Base-by-base conservation (phyloP, 1,140 invertebrate genomes). In the Heliothis subflexa region DNA sequence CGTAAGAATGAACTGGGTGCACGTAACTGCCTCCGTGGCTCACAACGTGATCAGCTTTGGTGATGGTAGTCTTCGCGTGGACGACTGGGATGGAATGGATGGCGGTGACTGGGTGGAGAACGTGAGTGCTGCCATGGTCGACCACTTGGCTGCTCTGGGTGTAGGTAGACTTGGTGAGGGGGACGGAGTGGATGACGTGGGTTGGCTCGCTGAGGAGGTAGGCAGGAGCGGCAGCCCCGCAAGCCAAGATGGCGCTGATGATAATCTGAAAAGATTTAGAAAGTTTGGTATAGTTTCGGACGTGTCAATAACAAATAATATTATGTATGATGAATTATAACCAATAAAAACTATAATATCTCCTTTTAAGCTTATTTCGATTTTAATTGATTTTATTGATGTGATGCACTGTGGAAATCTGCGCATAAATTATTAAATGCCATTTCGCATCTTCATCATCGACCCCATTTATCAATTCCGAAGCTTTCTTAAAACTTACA, bases 161-260 rank as follows among this genome's bases (percentile, higher is more conserved):
- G 70, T 88, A 86, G 55, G 82, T 82, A 14, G 84, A 82, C 70
- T 88, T 81, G 59, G 90, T 66, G 0, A 68, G 49, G 13, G 76
- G 76, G 0, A 71, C 12, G 9, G 75, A 21, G 50, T 86, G 83
- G 66, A 71, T 40, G 49, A 70, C 61, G 11, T 81, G 75, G 12
- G 79, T 79, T 14, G 80, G 82, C 12, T 83, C 84, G 68, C 86
- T 81, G 45, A 89, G 85, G 52, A 93, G 83, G 74, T 91, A 83
- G 78, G 86, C 86, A 21, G 93, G 88, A 40, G 94, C 93, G 55
- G 92, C 94, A 10, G 90, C 79, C 4, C 92, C 91, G 61, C 89
- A 88, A 54, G 95, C 95, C 87, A 95, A 83, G 74, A 95, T 81
- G 50, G 92, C 91, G 52, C 86, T 84, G 76, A 95, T 82, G 78